phyloP scores from a whole-genome alignment of 2,888 invertebrate species.

The Acheta domesticus region DNA sequence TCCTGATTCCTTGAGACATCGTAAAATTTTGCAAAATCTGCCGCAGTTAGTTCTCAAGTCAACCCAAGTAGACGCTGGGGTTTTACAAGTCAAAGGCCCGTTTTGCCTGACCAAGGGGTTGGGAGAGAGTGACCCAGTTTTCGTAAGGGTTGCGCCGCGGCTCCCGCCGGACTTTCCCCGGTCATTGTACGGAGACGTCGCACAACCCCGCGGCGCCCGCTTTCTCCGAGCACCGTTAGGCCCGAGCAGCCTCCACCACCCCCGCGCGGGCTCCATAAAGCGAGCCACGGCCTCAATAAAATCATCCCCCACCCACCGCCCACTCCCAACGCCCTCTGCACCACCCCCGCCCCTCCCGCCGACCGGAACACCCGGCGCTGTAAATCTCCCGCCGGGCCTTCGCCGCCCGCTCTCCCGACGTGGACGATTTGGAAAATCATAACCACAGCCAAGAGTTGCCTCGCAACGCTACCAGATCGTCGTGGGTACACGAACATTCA shows the following conservation, averaged over 20 bases:
- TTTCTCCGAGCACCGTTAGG: background rate
- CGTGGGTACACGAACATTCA: no score
- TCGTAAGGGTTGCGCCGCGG: background rate
- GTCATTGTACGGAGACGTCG: constrained; percentile 5
- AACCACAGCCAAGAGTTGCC: background rate
- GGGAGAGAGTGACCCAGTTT: background rate
- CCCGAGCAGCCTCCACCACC: background rate
- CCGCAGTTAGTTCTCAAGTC: no score
- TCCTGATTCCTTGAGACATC: no score
- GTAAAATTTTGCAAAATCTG: no score
- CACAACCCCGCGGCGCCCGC: background rate
- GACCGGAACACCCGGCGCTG: background rate
- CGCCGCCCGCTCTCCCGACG: background rate
- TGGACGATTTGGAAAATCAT: background rate
- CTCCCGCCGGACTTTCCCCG: background rate
- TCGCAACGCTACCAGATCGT: no score
- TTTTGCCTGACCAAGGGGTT: no score
- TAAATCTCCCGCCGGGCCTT: background rate
- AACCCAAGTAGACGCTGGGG: no score
- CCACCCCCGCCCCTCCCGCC: background rate
- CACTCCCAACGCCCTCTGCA: background rate
- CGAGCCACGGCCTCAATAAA: background rate
- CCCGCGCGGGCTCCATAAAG: background rate
- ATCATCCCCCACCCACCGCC: background rate
- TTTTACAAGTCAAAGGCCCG: no score